phyloP scores from a whole-genome alignment of 2,888 invertebrate species.

The Mantis religiosa region DNA sequence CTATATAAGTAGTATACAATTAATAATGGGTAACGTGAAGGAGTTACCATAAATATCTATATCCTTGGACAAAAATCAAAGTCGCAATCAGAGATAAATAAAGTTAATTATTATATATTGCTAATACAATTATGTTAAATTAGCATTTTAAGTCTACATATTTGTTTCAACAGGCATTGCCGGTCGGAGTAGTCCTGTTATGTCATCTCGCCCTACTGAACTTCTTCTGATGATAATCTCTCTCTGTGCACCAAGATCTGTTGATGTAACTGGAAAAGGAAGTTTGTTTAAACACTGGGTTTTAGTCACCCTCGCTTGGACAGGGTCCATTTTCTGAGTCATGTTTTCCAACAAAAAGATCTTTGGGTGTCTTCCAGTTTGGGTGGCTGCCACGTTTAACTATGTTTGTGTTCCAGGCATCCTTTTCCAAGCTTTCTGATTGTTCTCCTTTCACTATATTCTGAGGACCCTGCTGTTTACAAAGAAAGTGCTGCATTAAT shows the following conservation, averaged over 20 bases:
- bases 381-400: not conserved
- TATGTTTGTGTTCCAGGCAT: not conserved
- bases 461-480: not conserved
- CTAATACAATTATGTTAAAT: too few species aligned
- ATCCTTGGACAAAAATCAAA: too few species aligned
- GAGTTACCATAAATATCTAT: too few species aligned
- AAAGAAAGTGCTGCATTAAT: too few species aligned
- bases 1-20: too few species aligned
- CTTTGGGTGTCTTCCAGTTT: not conserved
- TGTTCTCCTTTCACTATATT: not conserved
- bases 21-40: too few species aligned
- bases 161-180: too few species aligned
- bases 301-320: not conserved
- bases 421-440: not conserved
- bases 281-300: not conserved
- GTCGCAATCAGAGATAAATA: too few species aligned
- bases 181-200: too few species aligned
- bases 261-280: not conserved
- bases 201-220: not conserved
- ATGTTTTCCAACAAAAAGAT: not conserved
- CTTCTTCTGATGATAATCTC: not conserved
- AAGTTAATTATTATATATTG: too few species aligned
- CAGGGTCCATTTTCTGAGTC: not conserved
- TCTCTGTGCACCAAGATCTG: not conserved
- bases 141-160: too few species aligned